These are phyloP conservation scores for Lepisosteus oculatus DNA, from an alignment of 2,113 vertebrate species.

Conservation along the genomic window DNA sequence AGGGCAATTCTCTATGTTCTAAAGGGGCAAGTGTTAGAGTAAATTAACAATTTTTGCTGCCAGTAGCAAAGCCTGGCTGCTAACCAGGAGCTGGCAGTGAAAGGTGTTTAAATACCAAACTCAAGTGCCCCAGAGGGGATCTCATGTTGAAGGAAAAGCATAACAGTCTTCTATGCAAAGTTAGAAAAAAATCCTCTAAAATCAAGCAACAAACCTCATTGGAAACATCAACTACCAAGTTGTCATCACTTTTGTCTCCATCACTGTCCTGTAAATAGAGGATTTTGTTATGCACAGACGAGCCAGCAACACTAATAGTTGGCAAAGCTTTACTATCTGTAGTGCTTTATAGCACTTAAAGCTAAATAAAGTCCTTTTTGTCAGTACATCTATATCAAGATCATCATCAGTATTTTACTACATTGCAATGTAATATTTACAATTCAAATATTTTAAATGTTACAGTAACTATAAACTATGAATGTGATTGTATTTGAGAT, in stretches of 20 bases:
- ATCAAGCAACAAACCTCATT: conserved; percentile 67
- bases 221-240: conserved; percentile 81
- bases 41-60: conserved; percentile 5
- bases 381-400: too few relatives aligned
- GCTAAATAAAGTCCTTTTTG: too few relatives aligned
- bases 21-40: background rate
- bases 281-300: conserved; percentile 62
- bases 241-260: conserved; percentile 82
- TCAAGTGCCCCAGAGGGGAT: background rate
- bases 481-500: too few relatives aligned
- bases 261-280: conserved; percentile 72
- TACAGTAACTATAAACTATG: too few relatives aligned
- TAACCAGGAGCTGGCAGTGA: background rate
- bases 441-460: too few relatives aligned
- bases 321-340: too few relatives aligned
- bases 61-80: conserved; percentile 1
- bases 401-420: too few relatives aligned
- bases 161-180: background rate
- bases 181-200: background rate
- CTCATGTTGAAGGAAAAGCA: background rate
- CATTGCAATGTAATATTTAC: too few relatives aligned
- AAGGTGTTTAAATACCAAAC: background rate
- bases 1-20: background rate
- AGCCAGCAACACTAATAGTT: too few relatives aligned
- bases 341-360: too few relatives aligned